Conservation (phyloP, 2,888 invertebrate genomes). For the Odontocerum albicorne region DNA sequence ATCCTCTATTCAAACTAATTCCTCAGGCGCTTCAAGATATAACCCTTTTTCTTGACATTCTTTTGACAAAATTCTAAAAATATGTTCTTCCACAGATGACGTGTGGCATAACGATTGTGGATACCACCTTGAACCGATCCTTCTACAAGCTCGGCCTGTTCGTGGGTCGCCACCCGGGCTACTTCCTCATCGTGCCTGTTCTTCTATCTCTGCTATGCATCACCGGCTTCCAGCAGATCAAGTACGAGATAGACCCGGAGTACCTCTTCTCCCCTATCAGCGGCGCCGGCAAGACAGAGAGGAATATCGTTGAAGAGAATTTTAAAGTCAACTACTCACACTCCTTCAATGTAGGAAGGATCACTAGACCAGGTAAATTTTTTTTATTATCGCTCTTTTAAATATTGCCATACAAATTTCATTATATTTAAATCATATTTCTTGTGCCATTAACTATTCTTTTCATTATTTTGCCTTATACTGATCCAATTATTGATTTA, state of each 20-base stretch:
- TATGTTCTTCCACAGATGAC: too few species aligned
- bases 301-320: constrained; percentile 77
- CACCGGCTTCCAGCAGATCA: constrained; percentile 84
- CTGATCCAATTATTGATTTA: too few species aligned
- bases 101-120: constrained; percentile 74
- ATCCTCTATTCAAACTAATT: too few species aligned
- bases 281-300: constrained; percentile 81
- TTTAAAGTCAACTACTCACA: constrained; percentile 89
- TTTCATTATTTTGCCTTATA: too few species aligned
- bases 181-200: constrained; percentile 86
- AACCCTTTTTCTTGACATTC: too few species aligned
- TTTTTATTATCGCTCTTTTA: too few species aligned
- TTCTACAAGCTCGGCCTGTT: constrained; percentile 79
- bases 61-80: too few species aligned
- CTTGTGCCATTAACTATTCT: too few species aligned
- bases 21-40: too few species aligned
- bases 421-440: too few species aligned
- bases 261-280: constrained; percentile 89
- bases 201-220: constrained; percentile 78
- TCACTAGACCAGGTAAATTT: constrained; percentile 77
- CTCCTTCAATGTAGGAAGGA: constrained; percentile 82
- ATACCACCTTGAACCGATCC: constrained; percentile 74
- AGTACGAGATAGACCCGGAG: constrained; percentile 91
- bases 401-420: not conserved
- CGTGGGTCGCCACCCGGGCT: constrained; percentile 82